Conservation (phyloP, 2,888 invertebrate genomes). For the Galerucella calmariensis region DNA sequence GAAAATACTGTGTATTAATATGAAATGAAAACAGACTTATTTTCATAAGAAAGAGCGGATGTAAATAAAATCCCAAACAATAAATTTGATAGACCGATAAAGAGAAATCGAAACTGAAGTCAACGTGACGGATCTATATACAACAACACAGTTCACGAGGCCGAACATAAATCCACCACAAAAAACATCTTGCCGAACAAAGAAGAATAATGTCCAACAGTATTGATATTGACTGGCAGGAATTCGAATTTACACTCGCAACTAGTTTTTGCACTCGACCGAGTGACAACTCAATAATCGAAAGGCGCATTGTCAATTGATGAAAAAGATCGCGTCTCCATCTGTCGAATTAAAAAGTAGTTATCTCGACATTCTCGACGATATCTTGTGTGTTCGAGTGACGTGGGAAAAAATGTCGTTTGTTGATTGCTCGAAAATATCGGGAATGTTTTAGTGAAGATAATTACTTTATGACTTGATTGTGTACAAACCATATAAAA, state of each 20-base stretch:
- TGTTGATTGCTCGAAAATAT: conserved; percentile 19
- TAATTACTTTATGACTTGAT: conserved; percentile 32
- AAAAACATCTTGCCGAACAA: conserved; percentile 16
- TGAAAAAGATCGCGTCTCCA: conserved; percentile 25
- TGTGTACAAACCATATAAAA: too few relatives aligned
- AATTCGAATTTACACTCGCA: conserved; percentile 40
- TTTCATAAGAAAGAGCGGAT: background rate
- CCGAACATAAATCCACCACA: conserved; percentile 12
- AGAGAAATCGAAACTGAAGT: conserved; percentile 12
- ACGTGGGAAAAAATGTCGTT: conserved; percentile 27
- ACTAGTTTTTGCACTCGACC: conserved; percentile 43
- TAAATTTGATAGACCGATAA: conserved; percentile 6
- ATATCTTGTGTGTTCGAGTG: conserved; percentile 31
- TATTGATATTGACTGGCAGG: conserved; percentile 39
- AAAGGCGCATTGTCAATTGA: conserved; percentile 28
- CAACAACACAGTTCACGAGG: conserved; percentile 13
- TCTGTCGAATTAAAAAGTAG: conserved; percentile 27
- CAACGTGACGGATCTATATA: conserved; percentile 3
- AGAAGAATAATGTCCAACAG: conserved; percentile 37
- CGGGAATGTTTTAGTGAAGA: conserved; percentile 20
- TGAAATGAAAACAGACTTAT: background rate
- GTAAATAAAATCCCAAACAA: background rate
- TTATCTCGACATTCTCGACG: conserved; percentile 17
- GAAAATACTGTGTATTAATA: too few relatives aligned
- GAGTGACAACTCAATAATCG: conserved; percentile 46